Evolutionary conservation across 2,888 invertebrate species (phyloP).

Genomic region (Apamea epomidion): DNA sequence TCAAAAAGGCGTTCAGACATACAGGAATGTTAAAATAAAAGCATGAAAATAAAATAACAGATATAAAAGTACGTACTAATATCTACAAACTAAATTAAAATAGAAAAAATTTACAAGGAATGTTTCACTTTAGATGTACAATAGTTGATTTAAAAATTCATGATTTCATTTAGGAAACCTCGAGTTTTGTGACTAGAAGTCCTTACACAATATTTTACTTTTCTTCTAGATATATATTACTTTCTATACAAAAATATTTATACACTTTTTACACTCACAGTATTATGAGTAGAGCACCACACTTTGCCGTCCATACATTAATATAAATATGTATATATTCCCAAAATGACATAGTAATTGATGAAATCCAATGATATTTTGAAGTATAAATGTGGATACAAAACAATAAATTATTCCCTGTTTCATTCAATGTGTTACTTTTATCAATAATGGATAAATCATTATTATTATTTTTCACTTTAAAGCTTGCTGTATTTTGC

Average conservation of each 20-base stretch:
- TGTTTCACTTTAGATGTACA: conserved; percentile 34
- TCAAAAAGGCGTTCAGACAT: conserved; percentile 13
- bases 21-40: conserved; percentile 54
- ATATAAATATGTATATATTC: conserved; percentile 20
- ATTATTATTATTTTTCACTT: conserved; percentile 21
- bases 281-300: conserved; percentile 55
- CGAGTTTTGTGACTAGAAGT: conserved; percentile 64
- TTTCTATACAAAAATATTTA: conserved; percentile 62
- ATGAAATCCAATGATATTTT: conserved; percentile 11
- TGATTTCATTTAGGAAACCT: conserved; percentile 54
- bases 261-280: conserved; percentile 52
- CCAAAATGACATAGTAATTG: conserved; percentile 34
- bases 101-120: conserved; percentile 53
- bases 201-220: conserved; percentile 46
- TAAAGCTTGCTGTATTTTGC: conserved; percentile 54
- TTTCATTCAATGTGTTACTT: conserved; percentile 34
- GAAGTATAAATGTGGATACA: conserved; percentile 21
- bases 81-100: conserved; percentile 41
- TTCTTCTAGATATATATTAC: conserved; percentile 42
- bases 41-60: conserved; percentile 47
- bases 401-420: conserved; percentile 42
- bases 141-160: conserved; percentile 28
- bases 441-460: conserved; percentile 13
- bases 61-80: conserved; percentile 33
- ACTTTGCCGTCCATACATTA: conserved; percentile 39